These are phyloP conservation scores for Trachelus iudaicus DNA, from an alignment of 2,888 invertebrate species.

Conservation along the genomic window DNA sequence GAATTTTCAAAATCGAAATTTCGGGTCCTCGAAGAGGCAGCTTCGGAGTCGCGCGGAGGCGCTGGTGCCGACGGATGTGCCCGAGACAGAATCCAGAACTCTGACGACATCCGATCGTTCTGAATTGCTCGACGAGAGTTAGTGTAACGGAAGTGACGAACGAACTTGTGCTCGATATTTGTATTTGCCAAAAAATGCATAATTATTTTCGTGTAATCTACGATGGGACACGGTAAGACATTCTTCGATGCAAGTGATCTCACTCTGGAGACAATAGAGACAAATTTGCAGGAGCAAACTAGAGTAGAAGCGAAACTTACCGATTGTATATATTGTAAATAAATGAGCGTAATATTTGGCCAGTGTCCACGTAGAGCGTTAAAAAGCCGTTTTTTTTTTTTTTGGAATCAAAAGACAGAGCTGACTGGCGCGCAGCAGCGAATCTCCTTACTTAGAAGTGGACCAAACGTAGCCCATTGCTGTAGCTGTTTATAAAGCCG, in stretches of 20 bases:
- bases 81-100: constrained; percentile 35
- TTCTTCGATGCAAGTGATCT: too few species aligned
- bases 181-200: background rate
- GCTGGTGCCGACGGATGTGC: constrained; percentile 33
- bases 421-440: background rate
- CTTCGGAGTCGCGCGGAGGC: constrained; percentile 31
- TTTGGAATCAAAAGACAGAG: background rate
- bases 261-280: too few species aligned
- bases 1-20: constrained; percentile 25
- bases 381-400: background rate
- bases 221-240: too few species aligned
- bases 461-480: constrained; percentile 21
- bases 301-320: background rate
- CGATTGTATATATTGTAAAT: constrained; percentile 19
- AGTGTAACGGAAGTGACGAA: constrained; percentile 26
- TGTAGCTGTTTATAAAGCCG: constrained; percentile 20
- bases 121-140: constrained; percentile 39
- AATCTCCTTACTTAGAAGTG: constrained; percentile 22
- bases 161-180: background rate
- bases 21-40: constrained; percentile 15
- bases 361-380: constrained; percentile 4
- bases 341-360: background rate
- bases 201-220: background rate
- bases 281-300: too few species aligned
- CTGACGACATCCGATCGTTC: constrained; percentile 37